A percentile compares a stretch with the other conserved stretches of the same genome.
Evolutionary conservation across 2,797 vertebrate genomes (phyloP).

Genomic region (Spheniscus humboldti): DNA sequence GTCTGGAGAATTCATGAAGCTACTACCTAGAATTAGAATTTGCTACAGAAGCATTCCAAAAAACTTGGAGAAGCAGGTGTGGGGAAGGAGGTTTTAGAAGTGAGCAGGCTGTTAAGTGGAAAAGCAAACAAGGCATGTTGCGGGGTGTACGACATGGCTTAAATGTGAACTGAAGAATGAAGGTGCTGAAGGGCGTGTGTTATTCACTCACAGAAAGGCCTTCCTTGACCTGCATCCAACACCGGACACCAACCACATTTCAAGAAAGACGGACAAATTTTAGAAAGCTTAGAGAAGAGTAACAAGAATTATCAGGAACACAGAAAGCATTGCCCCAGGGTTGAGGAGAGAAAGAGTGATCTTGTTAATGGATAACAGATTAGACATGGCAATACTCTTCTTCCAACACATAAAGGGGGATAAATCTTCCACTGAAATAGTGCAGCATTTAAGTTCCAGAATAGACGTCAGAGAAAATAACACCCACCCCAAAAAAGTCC

Average conservation of each 20-base stretch:
- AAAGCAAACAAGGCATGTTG: background rate
- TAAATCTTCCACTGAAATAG: background rate
- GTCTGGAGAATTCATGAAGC: background rate
- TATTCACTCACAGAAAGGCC: background rate
- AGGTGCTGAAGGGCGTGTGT: background rate
- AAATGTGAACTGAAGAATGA: background rate
- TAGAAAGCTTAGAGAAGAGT: background rate
- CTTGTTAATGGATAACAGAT: background rate
- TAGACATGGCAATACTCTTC: background rate
- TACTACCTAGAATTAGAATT: background rate
- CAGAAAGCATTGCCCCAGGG: background rate
- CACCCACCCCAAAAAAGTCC: background rate
- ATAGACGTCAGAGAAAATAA: background rate
- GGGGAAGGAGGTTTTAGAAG: background rate
- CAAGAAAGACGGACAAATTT: background rate
- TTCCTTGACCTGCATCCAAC: background rate
- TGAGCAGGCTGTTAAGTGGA: background rate
- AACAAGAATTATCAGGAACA: background rate
- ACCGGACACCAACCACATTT: background rate
- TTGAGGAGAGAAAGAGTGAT: background rate
- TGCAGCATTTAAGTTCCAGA: background rate
- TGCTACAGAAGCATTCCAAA: background rate
- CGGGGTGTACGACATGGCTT: fast-evolving
- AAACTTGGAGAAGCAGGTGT: background rate
- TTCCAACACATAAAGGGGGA: background rate